Percentiles rank a stretch among this genome's conserved stretches.
Evolutionary conservation across 2,888 invertebrate genomes (phyloP).

Genomic region (Chrysolina oricalcia): DNA sequence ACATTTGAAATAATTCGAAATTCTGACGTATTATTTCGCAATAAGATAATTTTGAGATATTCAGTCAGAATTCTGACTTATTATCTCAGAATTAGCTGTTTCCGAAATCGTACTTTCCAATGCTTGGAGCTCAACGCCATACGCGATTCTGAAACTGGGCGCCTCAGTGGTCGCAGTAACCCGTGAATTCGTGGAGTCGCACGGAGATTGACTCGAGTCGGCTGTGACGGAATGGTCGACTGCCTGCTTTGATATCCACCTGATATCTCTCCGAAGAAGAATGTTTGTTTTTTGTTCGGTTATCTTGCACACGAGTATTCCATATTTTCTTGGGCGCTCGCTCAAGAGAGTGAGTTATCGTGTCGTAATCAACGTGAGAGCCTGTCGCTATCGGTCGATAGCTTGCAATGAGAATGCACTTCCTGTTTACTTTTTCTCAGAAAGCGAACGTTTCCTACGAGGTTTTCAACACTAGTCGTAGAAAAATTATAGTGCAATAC

Average conservation of each 20-base stretch:
- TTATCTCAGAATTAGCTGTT: too few species aligned
- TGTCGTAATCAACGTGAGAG: not conserved
- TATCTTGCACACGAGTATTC: conserved; percentile 31
- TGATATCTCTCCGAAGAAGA: conserved; percentile 30
- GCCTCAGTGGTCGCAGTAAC: not conserved
- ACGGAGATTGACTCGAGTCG: conserved; percentile 33
- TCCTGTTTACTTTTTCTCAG: not conserved
- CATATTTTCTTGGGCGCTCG: conserved; percentile 27
- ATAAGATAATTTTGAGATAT: too few species aligned
- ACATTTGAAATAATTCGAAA: too few species aligned
- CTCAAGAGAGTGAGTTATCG: conserved; percentile 17
- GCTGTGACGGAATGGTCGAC: conserved; percentile 23
- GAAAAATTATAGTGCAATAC: too few species aligned
- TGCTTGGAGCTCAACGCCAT: conserved; percentile 7
- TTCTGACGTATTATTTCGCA: too few species aligned
- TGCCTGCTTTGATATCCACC: conserved; percentile 31
- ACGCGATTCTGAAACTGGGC: conserved; percentile 27
- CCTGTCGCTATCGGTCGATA: conserved; percentile 10
- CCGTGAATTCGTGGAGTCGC: conserved; percentile 35
- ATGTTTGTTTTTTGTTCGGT: conserved; percentile 33
- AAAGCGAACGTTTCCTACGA: too few species aligned
- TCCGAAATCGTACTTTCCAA: too few species aligned
- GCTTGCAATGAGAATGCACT: not conserved
- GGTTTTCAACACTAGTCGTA: too few species aligned
- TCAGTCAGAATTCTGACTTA: too few species aligned